phyloP scores from a whole-genome alignment of 2,888 invertebrate species.

The Ophion costatus region DNA sequence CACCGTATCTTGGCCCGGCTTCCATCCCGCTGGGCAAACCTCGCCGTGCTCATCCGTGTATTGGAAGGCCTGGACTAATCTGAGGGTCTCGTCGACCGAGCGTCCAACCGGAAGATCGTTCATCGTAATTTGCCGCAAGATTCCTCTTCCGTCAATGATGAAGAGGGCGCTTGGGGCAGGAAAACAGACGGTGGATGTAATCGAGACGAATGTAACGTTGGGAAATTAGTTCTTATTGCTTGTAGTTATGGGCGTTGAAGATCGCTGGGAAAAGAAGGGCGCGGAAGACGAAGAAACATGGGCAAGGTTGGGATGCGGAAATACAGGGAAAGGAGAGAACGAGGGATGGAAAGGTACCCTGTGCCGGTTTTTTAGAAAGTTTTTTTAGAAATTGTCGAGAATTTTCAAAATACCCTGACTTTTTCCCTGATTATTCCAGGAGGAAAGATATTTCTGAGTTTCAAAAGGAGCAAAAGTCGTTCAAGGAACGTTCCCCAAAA shows the following conservation, averaged over 20 bases:
- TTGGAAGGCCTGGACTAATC: conserved; percentile 97
- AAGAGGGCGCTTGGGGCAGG: conserved; percentile 90
- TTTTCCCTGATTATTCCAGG: too few relatives aligned
- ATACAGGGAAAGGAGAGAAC: too few relatives aligned
- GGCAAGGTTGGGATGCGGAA: background rate
- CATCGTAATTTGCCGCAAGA: conserved; percentile 97
- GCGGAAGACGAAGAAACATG: too few relatives aligned
- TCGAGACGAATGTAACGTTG: background rate
- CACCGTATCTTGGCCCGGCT: conserved; percentile 96
- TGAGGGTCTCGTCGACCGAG: conserved; percentile 96
- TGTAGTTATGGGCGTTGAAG: too few relatives aligned
- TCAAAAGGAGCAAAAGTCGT: too few relatives aligned
- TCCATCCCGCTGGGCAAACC: conserved; percentile 98
- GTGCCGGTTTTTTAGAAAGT: too few relatives aligned
- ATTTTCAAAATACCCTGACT: too few relatives aligned
- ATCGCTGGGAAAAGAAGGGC: too few relatives aligned
- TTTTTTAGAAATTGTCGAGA: too few relatives aligned
- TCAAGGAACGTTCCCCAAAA: too few relatives aligned
- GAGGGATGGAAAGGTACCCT: too few relatives aligned
- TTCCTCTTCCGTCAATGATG: conserved; percentile 95
- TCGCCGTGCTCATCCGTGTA: conserved; percentile 96
- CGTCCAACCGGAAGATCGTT: conserved; percentile 97
- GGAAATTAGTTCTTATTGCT: background rate
- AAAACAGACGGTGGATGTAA: conserved; percentile 1
- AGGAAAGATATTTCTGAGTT: too few relatives aligned